Conservation (phyloP, 1,140 invertebrate genomes). For the Drosophila sucinea region DNA sequence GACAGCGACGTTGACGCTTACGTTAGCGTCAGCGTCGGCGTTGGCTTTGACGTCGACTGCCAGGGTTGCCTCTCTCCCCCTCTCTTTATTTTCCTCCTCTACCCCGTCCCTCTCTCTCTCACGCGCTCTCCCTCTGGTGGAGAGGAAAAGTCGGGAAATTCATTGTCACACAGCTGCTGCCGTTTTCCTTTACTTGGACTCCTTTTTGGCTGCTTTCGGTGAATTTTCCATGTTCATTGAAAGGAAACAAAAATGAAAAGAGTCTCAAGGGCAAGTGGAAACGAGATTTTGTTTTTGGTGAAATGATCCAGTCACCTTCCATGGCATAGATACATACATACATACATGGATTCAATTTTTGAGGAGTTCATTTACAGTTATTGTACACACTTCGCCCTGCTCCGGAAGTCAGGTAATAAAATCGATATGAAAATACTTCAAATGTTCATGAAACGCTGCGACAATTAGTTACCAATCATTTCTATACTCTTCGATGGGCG, state of each 20-base stretch:
- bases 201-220: constrained; percentile 7
- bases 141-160: constrained; percentile 48
- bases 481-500: too few species aligned
- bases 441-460: background rate
- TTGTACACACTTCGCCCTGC: background rate
- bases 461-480: background rate
- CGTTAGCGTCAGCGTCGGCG: background rate
- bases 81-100: background rate
- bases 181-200: constrained; percentile 24
- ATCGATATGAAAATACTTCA: background rate
- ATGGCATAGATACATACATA: background rate
- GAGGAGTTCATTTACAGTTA: too few species aligned
- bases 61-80: background rate
- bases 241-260: background rate
- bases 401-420: background rate
- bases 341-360: background rate
- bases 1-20: background rate
- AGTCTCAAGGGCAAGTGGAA: constrained; percentile 23
- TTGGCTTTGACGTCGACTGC: background rate
- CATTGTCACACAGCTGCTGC: constrained; percentile 30
- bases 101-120: constrained; percentile 1
- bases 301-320: background rate
- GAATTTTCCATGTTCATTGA: constrained; percentile 2
- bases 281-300: background rate
- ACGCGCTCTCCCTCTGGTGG: background rate